Evolutionary conservation across 2,797 vertebrate genomes (phyloP), one percentile per base, ranked within the genome.

Genomic region (Chiloscyllium punctatum): DNA sequence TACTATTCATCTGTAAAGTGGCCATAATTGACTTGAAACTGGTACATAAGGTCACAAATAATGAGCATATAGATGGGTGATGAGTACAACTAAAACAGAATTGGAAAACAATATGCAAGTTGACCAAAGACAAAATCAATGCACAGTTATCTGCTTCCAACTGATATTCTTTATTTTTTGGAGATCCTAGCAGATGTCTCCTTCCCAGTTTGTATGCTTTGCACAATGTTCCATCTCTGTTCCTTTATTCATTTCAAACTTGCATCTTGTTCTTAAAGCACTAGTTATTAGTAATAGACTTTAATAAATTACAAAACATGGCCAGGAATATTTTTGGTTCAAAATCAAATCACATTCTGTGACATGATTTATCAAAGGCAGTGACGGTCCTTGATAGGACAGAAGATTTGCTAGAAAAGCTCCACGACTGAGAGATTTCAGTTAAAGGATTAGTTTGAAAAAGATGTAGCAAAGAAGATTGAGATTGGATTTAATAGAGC

Each of bases 11-110:
- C 79, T 7, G 79, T 37, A 21, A 48, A 48, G 82, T 7, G 42
- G 82, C 18, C 37, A 84, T 84, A 84, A 84, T 84, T 84, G 82
- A 84, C 42, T 84, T 84, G 82, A 84, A 84, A 84, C 82, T 48
- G 42, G 21, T 7, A 82, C 42, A 48, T 84, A 48, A 25, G 42
- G 42, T 84, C 82, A 48, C 37, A 18, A 48, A 5, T 7, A 1
- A 37, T 84, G 82, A 7, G 7, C 4, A 18, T 48, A 84, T 21
- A 23, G 42, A 48, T 84, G 42, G 18, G 21, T 84, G 82, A 48
- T 48, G 21, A 25, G 42, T 48, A 84, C 42, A 48, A 48, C 18
- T 84, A 84, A 84, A 84, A 84, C 42, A 48, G 42, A 48, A 84
- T 48, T 4, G 82, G 23, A 84, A 84, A 25, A 37, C 82, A 84